These are phyloP conservation scores for Galerucella nymphaeae DNA, from an alignment of 2,888 invertebrate species.

Conservation along the genomic window DNA sequence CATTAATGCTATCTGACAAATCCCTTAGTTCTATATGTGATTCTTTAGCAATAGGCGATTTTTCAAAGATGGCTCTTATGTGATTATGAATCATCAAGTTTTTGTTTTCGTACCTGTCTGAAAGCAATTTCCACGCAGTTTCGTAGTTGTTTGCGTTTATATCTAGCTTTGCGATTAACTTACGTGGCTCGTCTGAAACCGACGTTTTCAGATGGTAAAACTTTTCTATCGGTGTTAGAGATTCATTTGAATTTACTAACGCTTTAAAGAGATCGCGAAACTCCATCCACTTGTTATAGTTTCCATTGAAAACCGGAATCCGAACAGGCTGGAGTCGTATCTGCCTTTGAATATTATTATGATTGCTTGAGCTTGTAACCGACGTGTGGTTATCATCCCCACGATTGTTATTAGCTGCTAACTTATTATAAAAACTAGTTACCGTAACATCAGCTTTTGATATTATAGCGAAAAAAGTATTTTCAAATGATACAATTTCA, in stretches of 20 bases:
- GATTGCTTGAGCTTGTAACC: conserved; percentile 1
- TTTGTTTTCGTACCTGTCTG: conserved; percentile 27
- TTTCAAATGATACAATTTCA: too few relatives aligned
- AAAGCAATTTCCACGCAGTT: conserved; percentile 20
- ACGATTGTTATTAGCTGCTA: too few relatives aligned
- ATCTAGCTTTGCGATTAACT: conserved; percentile 19
- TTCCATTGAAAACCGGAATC: conserved; percentile 4
- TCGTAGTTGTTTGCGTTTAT: conserved; percentile 21
- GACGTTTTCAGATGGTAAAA: conserved; percentile 29
- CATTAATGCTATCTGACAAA: conserved; percentile 14
- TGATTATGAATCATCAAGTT: conserved; percentile 30
- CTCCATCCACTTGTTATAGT: conserved; percentile 30
- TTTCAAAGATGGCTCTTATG: conserved; percentile 20
- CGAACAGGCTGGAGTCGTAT: conserved; percentile 1
- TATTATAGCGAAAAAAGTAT: too few relatives aligned
- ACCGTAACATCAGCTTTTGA: too few relatives aligned
- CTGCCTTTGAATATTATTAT: background rate
- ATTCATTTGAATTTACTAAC: conserved; percentile 9
- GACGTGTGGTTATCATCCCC: background rate
- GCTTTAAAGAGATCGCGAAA: conserved; percentile 33
- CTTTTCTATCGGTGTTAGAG: conserved; percentile 12
- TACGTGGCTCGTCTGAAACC: conserved; percentile 5
- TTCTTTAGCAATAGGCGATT: conserved; percentile 7
- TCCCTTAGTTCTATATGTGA: conserved; percentile 21
- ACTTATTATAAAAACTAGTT: too few relatives aligned